These are phyloP conservation scores for Protodeltote pygarga DNA, from an alignment of 2,888 invertebrate species.

Conservation along the genomic window DNA sequence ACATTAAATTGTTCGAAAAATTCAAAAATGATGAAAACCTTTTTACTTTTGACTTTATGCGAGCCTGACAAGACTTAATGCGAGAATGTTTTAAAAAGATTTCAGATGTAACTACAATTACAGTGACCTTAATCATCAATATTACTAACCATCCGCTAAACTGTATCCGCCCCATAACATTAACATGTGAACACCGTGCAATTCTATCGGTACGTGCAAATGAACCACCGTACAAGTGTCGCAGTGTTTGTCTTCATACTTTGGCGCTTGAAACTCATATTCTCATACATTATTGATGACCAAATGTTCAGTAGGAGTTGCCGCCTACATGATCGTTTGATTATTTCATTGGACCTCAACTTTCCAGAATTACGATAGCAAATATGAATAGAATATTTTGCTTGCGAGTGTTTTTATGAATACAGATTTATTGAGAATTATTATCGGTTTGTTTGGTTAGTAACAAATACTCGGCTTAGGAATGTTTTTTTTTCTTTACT, in stretches of 20 bases:
- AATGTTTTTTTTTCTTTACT: too few relatives aligned
- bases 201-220: constrained; percentile 74
- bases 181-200: constrained; percentile 63
- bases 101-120: too few relatives aligned
- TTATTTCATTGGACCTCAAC: constrained; percentile 70
- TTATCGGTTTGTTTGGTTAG: neutral
- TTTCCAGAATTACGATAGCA: constrained; percentile 56
- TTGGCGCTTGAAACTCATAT: constrained; percentile 78
- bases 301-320: constrained; percentile 58
- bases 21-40: too few relatives aligned
- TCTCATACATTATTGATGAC: constrained; percentile 82
- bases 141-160: constrained; percentile 44
- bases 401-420: constrained; percentile 11
- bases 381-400: constrained; percentile 51
- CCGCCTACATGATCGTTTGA: constrained; percentile 68
- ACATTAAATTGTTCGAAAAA: too few relatives aligned
- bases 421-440: constrained; percentile 5
- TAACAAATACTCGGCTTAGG: too few relatives aligned
- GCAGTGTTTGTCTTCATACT: constrained; percentile 78
- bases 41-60: neutral
- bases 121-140: too few relatives aligned
- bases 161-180: constrained; percentile 46
- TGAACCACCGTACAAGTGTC: constrained; percentile 67
- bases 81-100: too few relatives aligned
- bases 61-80: too few relatives aligned